phyloP scores from a whole-genome alignment of 2,888 invertebrate genomes.

The Tipula unca region DNA sequence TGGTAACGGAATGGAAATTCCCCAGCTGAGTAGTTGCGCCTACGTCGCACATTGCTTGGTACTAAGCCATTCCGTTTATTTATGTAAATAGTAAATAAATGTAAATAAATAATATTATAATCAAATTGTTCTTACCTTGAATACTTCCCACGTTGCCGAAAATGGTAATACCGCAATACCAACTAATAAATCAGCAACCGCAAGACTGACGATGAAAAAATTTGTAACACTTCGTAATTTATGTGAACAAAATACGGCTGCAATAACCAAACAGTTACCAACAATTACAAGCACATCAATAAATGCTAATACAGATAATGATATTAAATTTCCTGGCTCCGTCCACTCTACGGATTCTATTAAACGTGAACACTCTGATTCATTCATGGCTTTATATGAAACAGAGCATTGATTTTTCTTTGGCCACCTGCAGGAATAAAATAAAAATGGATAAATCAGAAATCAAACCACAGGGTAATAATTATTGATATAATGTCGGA shows the following conservation, averaged over 20 bases:
- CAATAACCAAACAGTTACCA: constrained; percentile 85
- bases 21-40: too few relatives aligned
- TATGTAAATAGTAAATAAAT: too few relatives aligned
- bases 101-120: too few relatives aligned
- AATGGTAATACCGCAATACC: constrained; percentile 93
- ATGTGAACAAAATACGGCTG: constrained; percentile 82
- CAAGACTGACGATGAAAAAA: constrained; percentile 92
- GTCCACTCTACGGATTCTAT: constrained; percentile 74
- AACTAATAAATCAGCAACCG: constrained; percentile 92
- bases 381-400: constrained; percentile 59
- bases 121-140: constrained; percentile 52
- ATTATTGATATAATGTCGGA: not conserved
- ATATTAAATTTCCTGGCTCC: constrained; percentile 66
- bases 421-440: constrained; percentile 33
- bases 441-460: not conserved
- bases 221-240: constrained; percentile 94
- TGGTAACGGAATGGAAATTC: too few relatives aligned
- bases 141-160: constrained; percentile 90
- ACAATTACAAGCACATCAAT: constrained; percentile 84
- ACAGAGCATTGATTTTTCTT: constrained; percentile 1
- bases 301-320: constrained; percentile 67
- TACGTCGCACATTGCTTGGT: too few relatives aligned
- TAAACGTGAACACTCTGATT: constrained; percentile 70
- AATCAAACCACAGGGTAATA: too few relatives aligned
- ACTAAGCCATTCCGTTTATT: too few relatives aligned